Evolutionary conservation across 2,888 invertebrate genomes (phyloP).

Genomic region (Cremastinae sp.): DNA sequence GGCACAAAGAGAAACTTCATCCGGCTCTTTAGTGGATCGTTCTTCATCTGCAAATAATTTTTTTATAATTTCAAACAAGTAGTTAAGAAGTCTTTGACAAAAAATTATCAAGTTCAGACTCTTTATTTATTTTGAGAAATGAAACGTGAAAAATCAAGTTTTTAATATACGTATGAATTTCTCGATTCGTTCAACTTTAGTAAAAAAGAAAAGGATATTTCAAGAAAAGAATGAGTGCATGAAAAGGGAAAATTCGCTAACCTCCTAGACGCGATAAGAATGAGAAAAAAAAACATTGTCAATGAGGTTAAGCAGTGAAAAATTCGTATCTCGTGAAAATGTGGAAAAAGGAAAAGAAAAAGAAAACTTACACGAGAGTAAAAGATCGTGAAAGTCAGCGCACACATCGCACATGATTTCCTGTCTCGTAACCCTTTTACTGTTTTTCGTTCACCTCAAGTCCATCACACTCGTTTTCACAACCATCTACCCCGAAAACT

Average conservation of each 20-base stretch:
- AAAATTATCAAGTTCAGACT: not conserved
- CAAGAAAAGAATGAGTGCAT: not conserved
- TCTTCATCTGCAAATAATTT: conserved; percentile 86
- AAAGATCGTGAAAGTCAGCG: conserved; percentile 95
- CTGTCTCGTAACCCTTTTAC: conserved; percentile 64
- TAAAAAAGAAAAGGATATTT: not conserved
- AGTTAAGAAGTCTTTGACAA: not conserved
- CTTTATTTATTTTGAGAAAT: conserved; percentile 10
- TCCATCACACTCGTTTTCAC: conserved; percentile 72
- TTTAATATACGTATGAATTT: conserved; percentile 10
- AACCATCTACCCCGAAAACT: conserved; percentile 68
- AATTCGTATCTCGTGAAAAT: conserved; percentile 9
- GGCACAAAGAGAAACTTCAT: conserved; percentile 87
- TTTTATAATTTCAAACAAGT: not conserved
- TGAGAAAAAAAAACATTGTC: not conserved
- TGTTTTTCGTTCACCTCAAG: conserved; percentile 71
- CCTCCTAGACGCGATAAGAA: not conserved
- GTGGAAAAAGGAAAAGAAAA: conserved; percentile 30
- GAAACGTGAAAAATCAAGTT: not conserved
- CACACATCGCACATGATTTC: conserved; percentile 95
- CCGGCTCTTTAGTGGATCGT: conserved; percentile 88
- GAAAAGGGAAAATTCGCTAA: conserved; percentile 2
- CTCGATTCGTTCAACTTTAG: not conserved
- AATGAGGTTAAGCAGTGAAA: conserved; percentile 1
- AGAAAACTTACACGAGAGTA: conserved; percentile 88